These are phyloP conservation scores for Theretra japonica DNA, from an alignment of 2,888 invertebrate species.

Conservation along the genomic window DNA sequence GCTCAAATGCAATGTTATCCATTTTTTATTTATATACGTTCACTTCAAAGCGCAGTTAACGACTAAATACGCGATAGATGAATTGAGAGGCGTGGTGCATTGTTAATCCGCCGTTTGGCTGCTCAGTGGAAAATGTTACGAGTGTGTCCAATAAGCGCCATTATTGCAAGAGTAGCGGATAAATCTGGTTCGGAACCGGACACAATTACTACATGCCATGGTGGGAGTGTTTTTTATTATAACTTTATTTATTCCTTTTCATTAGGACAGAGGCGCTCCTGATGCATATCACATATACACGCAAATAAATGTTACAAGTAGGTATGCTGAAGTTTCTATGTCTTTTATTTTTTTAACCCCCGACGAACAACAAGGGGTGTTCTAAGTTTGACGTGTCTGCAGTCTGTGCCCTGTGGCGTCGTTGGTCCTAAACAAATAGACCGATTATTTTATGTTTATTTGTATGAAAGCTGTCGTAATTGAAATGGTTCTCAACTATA, in stretches of 20 bases:
- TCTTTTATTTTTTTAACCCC: too few species aligned
- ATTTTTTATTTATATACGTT: conserved; percentile 44
- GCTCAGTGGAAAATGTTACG: conserved; percentile 54
- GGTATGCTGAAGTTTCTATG: too few species aligned
- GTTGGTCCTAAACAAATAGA: too few species aligned
- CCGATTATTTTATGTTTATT: too few species aligned
- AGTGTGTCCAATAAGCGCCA: conserved; percentile 38
- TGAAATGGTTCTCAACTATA: too few species aligned
- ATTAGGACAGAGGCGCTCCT: background rate
- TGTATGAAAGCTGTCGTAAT: too few species aligned
- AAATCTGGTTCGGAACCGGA: conserved; percentile 16
- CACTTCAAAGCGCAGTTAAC: conserved; percentile 35
- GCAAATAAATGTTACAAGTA: too few species aligned
- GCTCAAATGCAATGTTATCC: conserved; percentile 70
- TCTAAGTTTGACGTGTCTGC: too few species aligned
- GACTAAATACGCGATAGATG: conserved; percentile 46
- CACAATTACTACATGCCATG: background rate
- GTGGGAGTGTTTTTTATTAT: background rate
- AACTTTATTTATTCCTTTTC: background rate
- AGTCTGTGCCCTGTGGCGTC: too few species aligned
- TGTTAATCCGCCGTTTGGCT: conserved; percentile 56
- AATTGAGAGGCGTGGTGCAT: conserved; percentile 50
- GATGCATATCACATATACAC: too few species aligned
- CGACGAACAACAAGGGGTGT: too few species aligned
- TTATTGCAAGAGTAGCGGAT: conserved; percentile 33